A percentile compares a stretch with the other conserved stretches of the same genome.
Evolutionary conservation across 2,113 vertebrate species (phyloP).

Genomic region (Gallinago jamesoni): DNA sequence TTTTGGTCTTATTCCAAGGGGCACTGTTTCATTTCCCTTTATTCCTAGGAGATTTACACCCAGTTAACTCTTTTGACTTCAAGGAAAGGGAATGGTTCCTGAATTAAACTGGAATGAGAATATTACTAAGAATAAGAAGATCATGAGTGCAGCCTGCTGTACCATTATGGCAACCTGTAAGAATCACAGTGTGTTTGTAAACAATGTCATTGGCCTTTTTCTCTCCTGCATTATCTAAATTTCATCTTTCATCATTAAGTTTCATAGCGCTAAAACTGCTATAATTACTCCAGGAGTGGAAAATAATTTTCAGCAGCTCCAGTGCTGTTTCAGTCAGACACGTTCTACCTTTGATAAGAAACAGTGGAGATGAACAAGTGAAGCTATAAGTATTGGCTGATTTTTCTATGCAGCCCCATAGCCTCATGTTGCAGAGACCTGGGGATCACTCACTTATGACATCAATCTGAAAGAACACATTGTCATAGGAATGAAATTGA

Average conservation of each 20-base stretch:
- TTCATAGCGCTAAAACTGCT: neutral
- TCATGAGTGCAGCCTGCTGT: neutral
- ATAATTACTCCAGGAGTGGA: neutral
- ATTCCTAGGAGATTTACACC: slow-evolving; percentile 9
- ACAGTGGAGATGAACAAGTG: neutral
- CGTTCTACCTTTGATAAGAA: neutral
- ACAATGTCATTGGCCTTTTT: neutral
- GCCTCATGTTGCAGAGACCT: neutral
- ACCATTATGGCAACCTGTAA: neutral
- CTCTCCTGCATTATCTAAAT: neutral
- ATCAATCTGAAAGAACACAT: neutral
- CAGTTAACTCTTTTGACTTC: slow-evolving; percentile 43
- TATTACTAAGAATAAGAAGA: neutral
- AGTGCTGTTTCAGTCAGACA: neutral
- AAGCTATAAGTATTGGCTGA: neutral
- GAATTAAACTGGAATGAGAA: neutral
- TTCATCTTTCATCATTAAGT: neutral
- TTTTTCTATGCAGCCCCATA: neutral
- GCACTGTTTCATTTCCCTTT: slow-evolving; percentile 24
- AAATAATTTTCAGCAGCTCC: neutral
- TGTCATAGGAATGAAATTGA: neutral
- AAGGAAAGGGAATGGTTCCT: neutral
- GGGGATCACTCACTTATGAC: neutral
- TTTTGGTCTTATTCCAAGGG: slow-evolving; percentile 35
- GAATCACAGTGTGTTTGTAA: neutral